Evolutionary conservation across 2,888 invertebrate genomes (phyloP).

Genomic region (Germaria angustata): DNA sequence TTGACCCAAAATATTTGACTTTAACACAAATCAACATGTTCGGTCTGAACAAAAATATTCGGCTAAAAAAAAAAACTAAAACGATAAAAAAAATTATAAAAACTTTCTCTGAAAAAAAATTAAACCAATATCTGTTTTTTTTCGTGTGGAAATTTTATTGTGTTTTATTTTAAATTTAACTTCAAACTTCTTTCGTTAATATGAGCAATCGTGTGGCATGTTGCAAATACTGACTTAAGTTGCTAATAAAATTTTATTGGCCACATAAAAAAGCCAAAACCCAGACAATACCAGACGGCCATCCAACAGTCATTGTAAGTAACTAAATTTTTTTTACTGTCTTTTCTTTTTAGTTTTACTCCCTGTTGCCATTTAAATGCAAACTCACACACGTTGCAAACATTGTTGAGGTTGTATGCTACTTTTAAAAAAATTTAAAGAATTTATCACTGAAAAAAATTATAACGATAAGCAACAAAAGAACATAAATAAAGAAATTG

Average conservation of each 20-base stretch:
- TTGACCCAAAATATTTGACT: slow-evolving; percentile 68
- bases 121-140: slow-evolving; percentile 32
- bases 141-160: neutral
- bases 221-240: slow-evolving; percentile 66
- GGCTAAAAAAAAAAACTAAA: slow-evolving; percentile 47
- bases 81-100: slow-evolving; percentile 55
- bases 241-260: slow-evolving; percentile 73
- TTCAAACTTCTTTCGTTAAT: slow-evolving; percentile 50
- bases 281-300: slow-evolving; percentile 24
- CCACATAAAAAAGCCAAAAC: slow-evolving; percentile 68
- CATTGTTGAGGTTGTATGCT: slow-evolving; percentile 1
- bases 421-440: slow-evolving; percentile 37
- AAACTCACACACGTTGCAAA: slow-evolving; percentile 29
- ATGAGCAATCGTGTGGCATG: slow-evolving; percentile 67
- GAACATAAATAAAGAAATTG: slow-evolving; percentile 59
- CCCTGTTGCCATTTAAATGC: slow-evolving; percentile 2
- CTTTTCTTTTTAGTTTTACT: neutral
- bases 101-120: slow-evolving; percentile 72
- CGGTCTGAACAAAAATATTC: neutral
- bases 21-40: slow-evolving; percentile 48
- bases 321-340: neutral
- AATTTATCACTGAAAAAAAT: slow-evolving; percentile 62
- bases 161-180: slow-evolving; percentile 31
- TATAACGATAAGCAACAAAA: slow-evolving; percentile 63
- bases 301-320: slow-evolving; percentile 26